Conservation (phyloP, 2,888 invertebrate species). For the Drosophila affinis region DNA sequence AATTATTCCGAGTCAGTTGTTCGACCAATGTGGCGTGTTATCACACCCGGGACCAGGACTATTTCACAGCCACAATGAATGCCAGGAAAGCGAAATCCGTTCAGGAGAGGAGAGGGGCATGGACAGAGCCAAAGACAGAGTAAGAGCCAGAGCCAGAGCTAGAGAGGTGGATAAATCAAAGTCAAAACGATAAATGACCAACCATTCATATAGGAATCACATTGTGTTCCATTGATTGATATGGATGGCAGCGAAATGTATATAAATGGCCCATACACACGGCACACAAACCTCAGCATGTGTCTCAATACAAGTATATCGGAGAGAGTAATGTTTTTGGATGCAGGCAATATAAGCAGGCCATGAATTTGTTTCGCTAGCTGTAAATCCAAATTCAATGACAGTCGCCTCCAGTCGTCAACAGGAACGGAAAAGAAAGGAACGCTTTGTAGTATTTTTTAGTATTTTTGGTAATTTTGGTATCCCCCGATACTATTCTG, state of each 20-base stretch:
- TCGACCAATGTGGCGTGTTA: too few relatives aligned
- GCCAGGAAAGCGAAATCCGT: too few relatives aligned
- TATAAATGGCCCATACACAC: constrained; percentile 3
- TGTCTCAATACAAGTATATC: not conserved
- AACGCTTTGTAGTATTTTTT: too few relatives aligned
- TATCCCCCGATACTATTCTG: too few relatives aligned
- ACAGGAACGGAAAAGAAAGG: not conserved
- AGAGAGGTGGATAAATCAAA: not conserved
- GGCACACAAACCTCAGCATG: not conserved
- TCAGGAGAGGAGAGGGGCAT: too few relatives aligned
- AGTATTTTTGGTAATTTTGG: too few relatives aligned
- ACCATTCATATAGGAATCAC: not conserved
- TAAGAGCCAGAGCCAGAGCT: too few relatives aligned
- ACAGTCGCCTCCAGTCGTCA: too few relatives aligned
- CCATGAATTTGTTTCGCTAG: not conserved
- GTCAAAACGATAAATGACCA: not conserved
- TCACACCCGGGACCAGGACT: too few relatives aligned
- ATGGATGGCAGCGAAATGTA: not conserved
- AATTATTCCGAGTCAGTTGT: too few relatives aligned
- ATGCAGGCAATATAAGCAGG: not conserved
- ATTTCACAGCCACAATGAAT: too few relatives aligned
- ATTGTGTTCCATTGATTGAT: not conserved
- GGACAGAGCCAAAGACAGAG: too few relatives aligned
- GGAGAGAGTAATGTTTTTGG: not conserved
- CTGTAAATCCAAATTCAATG: not conserved